Conservation (phyloP, 2,113 vertebrate genomes). For the Petroica traversi region DNA sequence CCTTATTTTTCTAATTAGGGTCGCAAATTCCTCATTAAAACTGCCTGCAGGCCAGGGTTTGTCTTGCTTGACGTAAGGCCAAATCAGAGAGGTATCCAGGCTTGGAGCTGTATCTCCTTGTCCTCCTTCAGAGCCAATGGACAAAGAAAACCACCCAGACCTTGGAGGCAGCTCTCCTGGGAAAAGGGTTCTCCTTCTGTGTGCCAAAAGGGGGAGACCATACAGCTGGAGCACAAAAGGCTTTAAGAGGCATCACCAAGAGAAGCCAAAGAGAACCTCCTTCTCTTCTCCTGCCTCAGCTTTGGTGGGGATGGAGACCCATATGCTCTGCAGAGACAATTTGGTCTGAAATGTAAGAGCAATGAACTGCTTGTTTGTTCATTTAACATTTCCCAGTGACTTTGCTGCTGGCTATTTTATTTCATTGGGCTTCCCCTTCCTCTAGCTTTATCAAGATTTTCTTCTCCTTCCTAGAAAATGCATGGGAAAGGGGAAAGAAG, state of each 20-base stretch:
- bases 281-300: background rate
- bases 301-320: background rate
- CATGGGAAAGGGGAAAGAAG: background rate
- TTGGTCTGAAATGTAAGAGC: background rate
- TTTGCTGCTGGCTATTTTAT: background rate
- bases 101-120: background rate
- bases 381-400: background rate
- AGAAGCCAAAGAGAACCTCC: background rate
- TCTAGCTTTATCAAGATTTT: background rate
- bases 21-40: background rate
- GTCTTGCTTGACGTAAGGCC: conserved; percentile 9
- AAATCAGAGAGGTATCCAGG: background rate
- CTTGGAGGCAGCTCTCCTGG: background rate
- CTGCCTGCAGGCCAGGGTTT: conserved; percentile 1
- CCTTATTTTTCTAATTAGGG: conserved; percentile 38
- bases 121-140: background rate
- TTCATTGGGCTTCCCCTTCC: background rate
- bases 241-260: background rate
- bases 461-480: background rate
- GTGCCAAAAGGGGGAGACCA: rapidly evolving
- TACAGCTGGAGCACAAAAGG: rapidly evolving
- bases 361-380: background rate
- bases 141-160: background rate
- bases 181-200: background rate
- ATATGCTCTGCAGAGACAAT: background rate